Evolutionary conservation across 2,113 vertebrate species (phyloP).

Genomic region (Calidris pygmaea): DNA sequence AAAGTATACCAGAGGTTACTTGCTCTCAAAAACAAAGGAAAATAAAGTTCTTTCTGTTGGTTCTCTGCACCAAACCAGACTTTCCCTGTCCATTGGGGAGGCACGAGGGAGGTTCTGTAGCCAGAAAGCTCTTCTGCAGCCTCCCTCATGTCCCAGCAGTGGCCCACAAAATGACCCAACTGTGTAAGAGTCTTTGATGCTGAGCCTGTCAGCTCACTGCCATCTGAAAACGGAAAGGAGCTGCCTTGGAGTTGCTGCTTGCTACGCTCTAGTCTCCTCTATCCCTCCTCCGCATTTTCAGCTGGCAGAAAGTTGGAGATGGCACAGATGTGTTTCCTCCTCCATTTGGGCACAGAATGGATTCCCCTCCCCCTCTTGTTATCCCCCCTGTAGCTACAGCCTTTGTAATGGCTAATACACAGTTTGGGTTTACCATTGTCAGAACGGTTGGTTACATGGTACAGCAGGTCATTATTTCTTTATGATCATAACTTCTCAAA

Average conservation of each 20-base stretch:
- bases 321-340: not conserved
- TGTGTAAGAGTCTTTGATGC: not conserved
- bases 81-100: not conserved
- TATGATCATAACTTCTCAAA: not conserved
- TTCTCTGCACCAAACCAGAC: not conserved
- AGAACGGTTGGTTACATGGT: not conserved
- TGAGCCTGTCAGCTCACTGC: not conserved
- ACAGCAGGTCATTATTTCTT: not conserved
- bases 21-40: not conserved
- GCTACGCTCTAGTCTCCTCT: not conserved
- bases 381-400: not conserved
- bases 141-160: not conserved
- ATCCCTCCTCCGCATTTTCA: not conserved
- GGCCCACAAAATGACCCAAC: not conserved
- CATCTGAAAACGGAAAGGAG: not conserved
- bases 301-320: constrained; percentile 20
- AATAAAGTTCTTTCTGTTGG: not conserved
- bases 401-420: not conserved
- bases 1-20: not conserved
- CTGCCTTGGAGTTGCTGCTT: not conserved
- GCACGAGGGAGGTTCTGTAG: not conserved
- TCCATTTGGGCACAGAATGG: not conserved
- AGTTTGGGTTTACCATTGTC: not conserved
- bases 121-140: not conserved
- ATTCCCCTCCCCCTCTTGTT: not conserved